Conservation (phyloP, 2,797 vertebrate genomes). For the Philypnodon macrostomus region DNA sequence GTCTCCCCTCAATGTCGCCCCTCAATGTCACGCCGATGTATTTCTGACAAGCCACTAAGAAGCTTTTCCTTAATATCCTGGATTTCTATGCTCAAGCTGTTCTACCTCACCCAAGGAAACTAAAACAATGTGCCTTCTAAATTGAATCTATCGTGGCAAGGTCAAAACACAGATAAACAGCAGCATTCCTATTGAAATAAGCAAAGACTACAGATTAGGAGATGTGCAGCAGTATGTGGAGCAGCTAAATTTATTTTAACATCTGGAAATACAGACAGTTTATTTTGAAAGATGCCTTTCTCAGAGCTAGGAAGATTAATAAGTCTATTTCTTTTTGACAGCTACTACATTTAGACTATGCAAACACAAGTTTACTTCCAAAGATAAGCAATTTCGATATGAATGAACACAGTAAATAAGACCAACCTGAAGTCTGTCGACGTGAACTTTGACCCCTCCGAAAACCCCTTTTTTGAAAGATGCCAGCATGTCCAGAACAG, state of each 20-base stretch:
- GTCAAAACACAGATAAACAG: conserved; percentile 23
- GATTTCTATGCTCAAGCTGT: conserved; percentile 15
- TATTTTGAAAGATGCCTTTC: neutral
- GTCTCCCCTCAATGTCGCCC: conserved; percentile 5
- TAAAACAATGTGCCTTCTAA: conserved; percentile 4
- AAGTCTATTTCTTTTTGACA: neutral
- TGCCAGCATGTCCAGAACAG: conserved; percentile 94
- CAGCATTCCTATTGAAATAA: conserved; percentile 7
- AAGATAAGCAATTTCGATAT: neutral
- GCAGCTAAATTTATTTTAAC: conserved; percentile 5
- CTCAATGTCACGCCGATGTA: conserved; percentile 1
- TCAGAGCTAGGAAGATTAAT: neutral
- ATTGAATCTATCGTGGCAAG: conserved; percentile 23
- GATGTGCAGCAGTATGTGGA: neutral
- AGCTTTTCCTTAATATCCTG: conserved; percentile 1
- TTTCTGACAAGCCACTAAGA: conserved; percentile 17
- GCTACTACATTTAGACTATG: neutral
- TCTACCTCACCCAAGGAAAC: conserved; percentile 3
- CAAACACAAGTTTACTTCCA: neutral
- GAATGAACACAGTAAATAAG: neutral
- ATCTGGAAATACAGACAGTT: conserved; percentile 12
- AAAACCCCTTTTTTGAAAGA: conserved; percentile 91
- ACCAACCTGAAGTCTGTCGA: conserved; percentile 93
- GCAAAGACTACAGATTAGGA: conserved; percentile 2
- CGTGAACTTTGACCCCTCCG: conserved; percentile 95